Base-by-base conservation (phyloP, 2,113 vertebrate species). In the Seriola dumerili region DNA sequence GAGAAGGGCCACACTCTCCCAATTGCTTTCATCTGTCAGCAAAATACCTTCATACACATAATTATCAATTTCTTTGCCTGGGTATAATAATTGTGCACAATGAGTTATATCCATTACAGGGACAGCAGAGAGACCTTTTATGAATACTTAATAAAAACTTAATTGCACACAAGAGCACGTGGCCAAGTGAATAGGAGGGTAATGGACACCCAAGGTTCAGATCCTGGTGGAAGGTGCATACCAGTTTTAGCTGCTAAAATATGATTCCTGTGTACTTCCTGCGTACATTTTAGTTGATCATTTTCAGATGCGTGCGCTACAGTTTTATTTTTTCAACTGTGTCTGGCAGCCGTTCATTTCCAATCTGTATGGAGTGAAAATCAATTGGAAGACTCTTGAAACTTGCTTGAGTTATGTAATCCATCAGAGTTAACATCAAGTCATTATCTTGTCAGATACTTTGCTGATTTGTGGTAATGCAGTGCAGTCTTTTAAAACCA, bases 21-120 rank as follows among this genome's bases (percentile, higher is more conserved):
- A 57, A 75, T 76, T 63, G 17, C 25, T 57, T 74, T 77, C 34
- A 74, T 74, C 58, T 62, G 32, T 44, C 17, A 66, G 48, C 13
- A 74, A 73, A 64, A 81, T 25, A n/a, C 3, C 32, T 63, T 68
- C 23, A 50, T 68, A 57, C 63, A 11, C 69, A 78, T 78, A 64
- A 78, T 69, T 55, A 65, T 77, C 5, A 8, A n/a, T 32, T 16
- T 75, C 17, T 65, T 46, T 4, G 14, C 1, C 40, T 70, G 38
- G 17, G 8, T 69, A n/a, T 68, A 25, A 67, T 36, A 52, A 65
- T n/a, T 7, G 5, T 23, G 32, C 36, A 25, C 36, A 42, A n/a
- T 75, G 16, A 78, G 23, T 78, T 17, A 38, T 46, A 76, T 63
- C 13, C 57, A 76, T 84, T 50, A 55, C 13, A 59, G 52, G 23